phyloP scores from a whole-genome alignment of 2,888 invertebrate genomes.

The Dasysyrphus albostriatus region DNA sequence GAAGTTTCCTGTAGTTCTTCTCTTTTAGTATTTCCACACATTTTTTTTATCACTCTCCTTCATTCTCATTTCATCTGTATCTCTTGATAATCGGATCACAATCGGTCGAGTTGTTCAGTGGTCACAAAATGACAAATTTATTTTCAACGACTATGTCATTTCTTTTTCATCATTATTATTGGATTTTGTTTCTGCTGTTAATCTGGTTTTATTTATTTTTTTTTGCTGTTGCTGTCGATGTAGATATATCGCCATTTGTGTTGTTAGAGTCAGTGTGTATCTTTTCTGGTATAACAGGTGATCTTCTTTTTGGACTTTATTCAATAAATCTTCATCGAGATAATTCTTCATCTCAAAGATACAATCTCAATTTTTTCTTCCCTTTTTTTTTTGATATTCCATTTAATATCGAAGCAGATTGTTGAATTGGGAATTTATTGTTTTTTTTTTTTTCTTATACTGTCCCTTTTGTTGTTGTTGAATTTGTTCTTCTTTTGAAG shows the following conservation, averaged over 20 bases:
- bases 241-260: background rate
- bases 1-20: background rate
- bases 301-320: constrained; percentile 38
- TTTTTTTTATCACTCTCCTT: no score
- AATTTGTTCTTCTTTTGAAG: constrained; percentile 3
- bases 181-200: constrained; percentile 30
- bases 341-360: constrained; percentile 61
- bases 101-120: constrained; percentile 31
- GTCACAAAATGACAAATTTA: constrained; percentile 65
- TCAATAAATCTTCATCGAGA: constrained; percentile 48
- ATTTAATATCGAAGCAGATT: background rate
- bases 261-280: background rate
- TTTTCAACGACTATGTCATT: constrained; percentile 69
- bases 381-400: constrained; percentile 1
- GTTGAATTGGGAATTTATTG: constrained; percentile 7
- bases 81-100: constrained; percentile 36
- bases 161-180: background rate
- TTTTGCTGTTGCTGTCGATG: constrained; percentile 13
- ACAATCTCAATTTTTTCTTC: constrained; percentile 50
- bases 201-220: constrained; percentile 50
- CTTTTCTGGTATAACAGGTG: constrained; percentile 50
- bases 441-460: background rate
- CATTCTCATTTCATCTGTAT: constrained; percentile 25
- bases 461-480: background rate
- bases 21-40: background rate